These are phyloP conservation scores for Danio jaintianensis DNA, from an alignment of 2,797 vertebrate species.

Conservation along the genomic window DNA sequence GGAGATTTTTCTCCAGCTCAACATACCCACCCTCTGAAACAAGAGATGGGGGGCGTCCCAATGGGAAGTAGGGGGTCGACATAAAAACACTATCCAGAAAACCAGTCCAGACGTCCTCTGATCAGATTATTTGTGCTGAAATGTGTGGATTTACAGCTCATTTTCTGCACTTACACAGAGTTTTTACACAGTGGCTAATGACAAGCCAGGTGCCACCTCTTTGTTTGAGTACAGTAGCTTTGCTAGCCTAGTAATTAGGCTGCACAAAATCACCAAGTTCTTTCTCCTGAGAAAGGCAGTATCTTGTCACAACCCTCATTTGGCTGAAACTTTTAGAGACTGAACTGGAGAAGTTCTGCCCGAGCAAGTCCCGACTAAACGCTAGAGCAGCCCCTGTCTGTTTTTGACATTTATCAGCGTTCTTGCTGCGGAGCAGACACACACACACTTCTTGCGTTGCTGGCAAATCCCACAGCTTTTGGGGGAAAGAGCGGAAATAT, in stretches of 20 bases:
- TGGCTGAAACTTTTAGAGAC: constrained; percentile 42
- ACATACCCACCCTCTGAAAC: constrained; percentile 55
- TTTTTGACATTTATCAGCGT: constrained; percentile 68
- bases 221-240: constrained; percentile 53
- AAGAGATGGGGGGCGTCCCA: constrained; percentile 50
- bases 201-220: constrained; percentile 62
- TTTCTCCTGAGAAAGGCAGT: constrained; percentile 61
- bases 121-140: constrained; percentile 19
- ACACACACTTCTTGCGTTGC: constrained; percentile 51
- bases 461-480: constrained; percentile 63
- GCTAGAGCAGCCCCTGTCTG: constrained; percentile 55
- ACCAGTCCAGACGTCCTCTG: constrained; percentile 27
- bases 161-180: constrained; percentile 25
- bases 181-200: constrained; percentile 55
- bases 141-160: constrained; percentile 27
- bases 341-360: constrained; percentile 59
- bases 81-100: constrained; percentile 3
- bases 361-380: constrained; percentile 63
- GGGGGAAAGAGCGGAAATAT: constrained; percentile 66
- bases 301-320: constrained; percentile 57
- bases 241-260: constrained; percentile 70
- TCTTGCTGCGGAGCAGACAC: constrained; percentile 66
- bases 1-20: constrained; percentile 3
- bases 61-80: constrained; percentile 21
- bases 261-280: constrained; percentile 62